phyloP scores from a whole-genome alignment of 2,113 vertebrate genomes.

The Oostethus manadensis region DNA sequence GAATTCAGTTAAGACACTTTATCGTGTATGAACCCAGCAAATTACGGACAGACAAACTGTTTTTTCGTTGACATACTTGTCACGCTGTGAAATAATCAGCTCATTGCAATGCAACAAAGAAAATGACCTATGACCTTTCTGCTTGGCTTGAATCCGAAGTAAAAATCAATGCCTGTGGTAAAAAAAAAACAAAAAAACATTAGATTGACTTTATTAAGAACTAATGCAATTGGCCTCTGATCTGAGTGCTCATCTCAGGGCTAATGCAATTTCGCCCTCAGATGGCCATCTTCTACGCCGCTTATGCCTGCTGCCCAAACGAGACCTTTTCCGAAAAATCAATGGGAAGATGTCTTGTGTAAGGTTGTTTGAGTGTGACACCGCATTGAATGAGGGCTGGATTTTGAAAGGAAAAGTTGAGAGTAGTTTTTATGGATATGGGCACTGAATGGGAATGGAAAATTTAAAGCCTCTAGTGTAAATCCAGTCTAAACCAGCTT shows the following conservation, averaged over 20 bases:
- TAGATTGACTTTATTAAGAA: conserved; percentile 21
- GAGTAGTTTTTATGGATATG: neutral
- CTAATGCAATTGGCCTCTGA: conserved; percentile 15
- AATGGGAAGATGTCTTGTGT: conserved; percentile 4
- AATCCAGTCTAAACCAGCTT: too few species aligned
- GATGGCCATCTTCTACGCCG: neutral
- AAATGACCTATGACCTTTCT: neutral
- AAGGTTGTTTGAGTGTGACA: neutral
- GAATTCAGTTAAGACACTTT: too few species aligned
- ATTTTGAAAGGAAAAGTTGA: neutral
- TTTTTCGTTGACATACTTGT: too few species aligned
- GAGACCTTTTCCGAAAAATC: conserved; percentile 30
- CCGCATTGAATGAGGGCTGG: conserved; percentile 3
- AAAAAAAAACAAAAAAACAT: conserved; percentile 19
- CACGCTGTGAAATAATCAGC: neutral
- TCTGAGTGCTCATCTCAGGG: conserved; percentile 9
- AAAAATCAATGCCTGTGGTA: conserved; percentile 11
- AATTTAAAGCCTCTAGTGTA: neutral
- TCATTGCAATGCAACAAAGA: neutral
- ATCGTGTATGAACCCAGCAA: too few species aligned
- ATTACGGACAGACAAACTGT: too few species aligned
- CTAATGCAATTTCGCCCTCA: conserved; percentile 27
- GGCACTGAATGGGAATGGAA: neutral
- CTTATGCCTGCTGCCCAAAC: neutral
- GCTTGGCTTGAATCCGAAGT: conserved; percentile 1